Percentiles rank a stretch among this genome's conserved stretches.
phyloP scores from a whole-genome alignment of 2,888 invertebrate species.

The Cosmorhoe ocellata region DNA sequence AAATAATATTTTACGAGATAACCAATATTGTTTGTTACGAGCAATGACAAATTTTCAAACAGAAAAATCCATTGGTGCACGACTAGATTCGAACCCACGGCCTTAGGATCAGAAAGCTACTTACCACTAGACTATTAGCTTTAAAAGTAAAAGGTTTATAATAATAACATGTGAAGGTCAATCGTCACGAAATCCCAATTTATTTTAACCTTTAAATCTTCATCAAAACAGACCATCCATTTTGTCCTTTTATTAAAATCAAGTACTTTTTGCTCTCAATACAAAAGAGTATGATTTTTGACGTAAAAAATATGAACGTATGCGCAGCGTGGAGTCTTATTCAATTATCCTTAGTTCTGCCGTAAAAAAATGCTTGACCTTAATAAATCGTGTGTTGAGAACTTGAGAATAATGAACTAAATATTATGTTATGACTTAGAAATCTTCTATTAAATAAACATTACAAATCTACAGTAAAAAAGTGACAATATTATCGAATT shows the following conservation, averaged over 20 bases:
- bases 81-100: no score
- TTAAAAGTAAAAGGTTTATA: no score
- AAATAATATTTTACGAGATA: no score
- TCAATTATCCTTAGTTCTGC: constrained; percentile 25
- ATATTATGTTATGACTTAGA: background rate
- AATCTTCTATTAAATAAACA: no score
- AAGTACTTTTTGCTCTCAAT: constrained; percentile 23
- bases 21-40: no score
- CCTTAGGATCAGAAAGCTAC: no score
- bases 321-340: constrained; percentile 32
- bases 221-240: constrained; percentile 20
- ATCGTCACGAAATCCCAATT: constrained; percentile 12
- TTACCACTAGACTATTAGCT: no score
- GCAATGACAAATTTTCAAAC: no score
- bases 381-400: constrained; percentile 20
- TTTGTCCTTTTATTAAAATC: constrained; percentile 11
- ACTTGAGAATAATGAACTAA: constrained; percentile 5
- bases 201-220: constrained; percentile 21
- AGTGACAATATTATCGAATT: no score
- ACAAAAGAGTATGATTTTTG: constrained; percentile 17
- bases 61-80: no score
- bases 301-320: constrained; percentile 27
- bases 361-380: constrained; percentile 33
- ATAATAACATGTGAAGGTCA: background rate
- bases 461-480: no score